These are phyloP conservation scores for Caiman crocodilus DNA, from an alignment of 2,797 vertebrate genomes.

Conservation along the genomic window DNA sequence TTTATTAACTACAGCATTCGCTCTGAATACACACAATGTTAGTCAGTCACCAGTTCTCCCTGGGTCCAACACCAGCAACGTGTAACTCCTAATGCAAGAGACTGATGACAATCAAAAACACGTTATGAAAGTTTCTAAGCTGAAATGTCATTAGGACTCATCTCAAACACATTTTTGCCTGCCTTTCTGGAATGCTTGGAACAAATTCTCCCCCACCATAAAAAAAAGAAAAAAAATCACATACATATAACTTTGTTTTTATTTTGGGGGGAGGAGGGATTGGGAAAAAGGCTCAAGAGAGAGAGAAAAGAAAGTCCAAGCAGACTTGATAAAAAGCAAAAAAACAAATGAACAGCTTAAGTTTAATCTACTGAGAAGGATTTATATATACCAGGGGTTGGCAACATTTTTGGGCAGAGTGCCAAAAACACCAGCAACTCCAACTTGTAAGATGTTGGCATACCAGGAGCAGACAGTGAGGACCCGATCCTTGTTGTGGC, in stretches of 20 bases:
- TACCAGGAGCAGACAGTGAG: too few species aligned
- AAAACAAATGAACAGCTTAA: background rate
- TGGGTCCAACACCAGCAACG: slow-evolving; percentile 14
- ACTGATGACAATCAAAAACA: background rate
- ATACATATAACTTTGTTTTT: background rate
- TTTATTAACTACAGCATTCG: slow-evolving; percentile 62
- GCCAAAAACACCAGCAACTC: too few species aligned
- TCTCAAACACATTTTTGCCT: background rate
- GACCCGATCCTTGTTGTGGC: too few species aligned
- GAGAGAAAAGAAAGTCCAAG: background rate
- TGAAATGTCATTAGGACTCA: background rate
- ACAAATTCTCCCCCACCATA: background rate
- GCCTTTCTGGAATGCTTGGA: background rate
- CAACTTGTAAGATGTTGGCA: too few species aligned
- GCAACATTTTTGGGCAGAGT: too few species aligned
- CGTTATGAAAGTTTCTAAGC: too few species aligned
- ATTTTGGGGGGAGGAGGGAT: background rate
- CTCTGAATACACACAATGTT: slow-evolving; percentile 49
- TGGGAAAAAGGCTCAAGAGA: background rate
- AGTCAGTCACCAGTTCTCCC: slow-evolving; percentile 41
- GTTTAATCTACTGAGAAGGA: background rate
- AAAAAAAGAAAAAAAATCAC: background rate
- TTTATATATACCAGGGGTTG: background rate
- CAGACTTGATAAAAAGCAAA: background rate
- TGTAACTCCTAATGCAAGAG: background rate